These are phyloP conservation scores for Lucifuga dentata DNA, from an alignment of 2,113 vertebrate genomes.

Conservation along the genomic window DNA sequence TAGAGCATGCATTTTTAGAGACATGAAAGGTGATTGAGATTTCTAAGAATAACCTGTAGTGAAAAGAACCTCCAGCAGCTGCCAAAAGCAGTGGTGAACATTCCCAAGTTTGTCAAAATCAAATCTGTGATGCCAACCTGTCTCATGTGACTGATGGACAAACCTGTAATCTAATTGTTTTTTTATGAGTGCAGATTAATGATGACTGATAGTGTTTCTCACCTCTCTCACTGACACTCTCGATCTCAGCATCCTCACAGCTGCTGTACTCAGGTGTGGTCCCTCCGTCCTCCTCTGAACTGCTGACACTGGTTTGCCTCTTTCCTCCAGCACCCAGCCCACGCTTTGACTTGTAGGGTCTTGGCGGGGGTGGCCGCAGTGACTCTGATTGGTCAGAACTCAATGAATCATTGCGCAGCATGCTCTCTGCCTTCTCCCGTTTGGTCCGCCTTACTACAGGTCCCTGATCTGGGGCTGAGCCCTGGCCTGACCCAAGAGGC, in stretches of 20 bases:
- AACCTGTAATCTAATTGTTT: not conserved
- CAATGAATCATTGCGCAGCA: slow-evolving; percentile 98
- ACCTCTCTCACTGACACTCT: slow-evolving; percentile 98
- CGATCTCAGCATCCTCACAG: slow-evolving; percentile 97
- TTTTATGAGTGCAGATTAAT: not conserved
- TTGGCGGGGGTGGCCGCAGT: slow-evolving; percentile 93
- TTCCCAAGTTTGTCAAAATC: not conserved
- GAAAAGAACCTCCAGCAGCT: too few relatives aligned
- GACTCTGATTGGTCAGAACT: slow-evolving; percentile 98
- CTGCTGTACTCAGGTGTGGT: slow-evolving; percentile 98
- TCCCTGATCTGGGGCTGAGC: slow-evolving; percentile 87
- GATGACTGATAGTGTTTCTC: slow-evolving; percentile 59
- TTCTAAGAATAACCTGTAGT: too few relatives aligned
- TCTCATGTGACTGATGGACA: slow-evolving; percentile 23
- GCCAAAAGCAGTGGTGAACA: not conserved
- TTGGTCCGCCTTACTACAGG: slow-evolving; percentile 89
- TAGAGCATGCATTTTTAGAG: too few relatives aligned
- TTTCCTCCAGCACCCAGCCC: slow-evolving; percentile 86
- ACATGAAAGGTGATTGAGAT: too few relatives aligned
- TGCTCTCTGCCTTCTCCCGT: slow-evolving; percentile 95
- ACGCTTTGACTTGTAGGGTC: slow-evolving; percentile 92
- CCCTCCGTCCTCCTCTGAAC: slow-evolving; percentile 97
- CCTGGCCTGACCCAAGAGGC: slow-evolving; percentile 84
- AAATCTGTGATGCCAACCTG: not conserved
- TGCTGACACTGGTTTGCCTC: slow-evolving; percentile 97